A percentile compares a stretch with the other conserved stretches of the same genome.
Conservation (phyloP, 1,140 invertebrate genomes). For the Gryllus bimaculatus region DNA sequence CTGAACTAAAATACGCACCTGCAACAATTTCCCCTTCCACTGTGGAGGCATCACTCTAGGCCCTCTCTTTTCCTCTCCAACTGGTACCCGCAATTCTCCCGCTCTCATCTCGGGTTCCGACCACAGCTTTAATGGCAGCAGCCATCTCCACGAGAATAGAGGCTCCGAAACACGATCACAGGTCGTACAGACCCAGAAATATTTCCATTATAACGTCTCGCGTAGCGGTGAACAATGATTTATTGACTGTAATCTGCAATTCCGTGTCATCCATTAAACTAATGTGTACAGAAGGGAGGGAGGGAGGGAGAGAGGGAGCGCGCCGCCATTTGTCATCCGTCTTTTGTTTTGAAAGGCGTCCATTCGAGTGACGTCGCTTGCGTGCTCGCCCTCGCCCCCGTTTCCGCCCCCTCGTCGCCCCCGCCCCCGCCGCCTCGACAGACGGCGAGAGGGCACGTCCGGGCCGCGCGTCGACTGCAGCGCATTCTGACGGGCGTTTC, state of each 20-base stretch:
- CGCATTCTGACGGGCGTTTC: too few relatives aligned
- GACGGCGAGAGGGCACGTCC: too few relatives aligned
- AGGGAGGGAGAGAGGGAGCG: too few relatives aligned
- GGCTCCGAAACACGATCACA: not conserved
- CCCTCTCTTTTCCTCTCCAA: too few relatives aligned
- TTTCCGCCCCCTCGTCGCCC: too few relatives aligned
- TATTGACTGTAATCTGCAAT: conserved; percentile 5
- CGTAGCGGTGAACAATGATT: not conserved
- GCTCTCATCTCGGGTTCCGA: not conserved
- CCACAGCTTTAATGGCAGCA: not conserved
- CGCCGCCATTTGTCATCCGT: not conserved
- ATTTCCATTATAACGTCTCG: not conserved
- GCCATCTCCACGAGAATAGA: not conserved
- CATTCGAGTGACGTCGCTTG: not conserved
- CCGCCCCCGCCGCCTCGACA: too few relatives aligned
- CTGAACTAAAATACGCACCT: too few relatives aligned
- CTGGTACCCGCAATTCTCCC: too few relatives aligned
- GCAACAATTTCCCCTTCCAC: too few relatives aligned
- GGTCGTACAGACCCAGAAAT: not conserved
- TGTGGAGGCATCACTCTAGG: too few relatives aligned
- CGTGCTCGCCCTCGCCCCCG: not conserved
- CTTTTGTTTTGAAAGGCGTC: conserved; percentile 4
- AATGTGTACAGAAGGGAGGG: not conserved
- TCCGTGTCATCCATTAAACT: conserved; percentile 4
- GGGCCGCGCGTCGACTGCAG: too few relatives aligned